phyloP scores from a whole-genome alignment of 2,797 vertebrate genomes.

The Thamnophis elegans region DNA sequence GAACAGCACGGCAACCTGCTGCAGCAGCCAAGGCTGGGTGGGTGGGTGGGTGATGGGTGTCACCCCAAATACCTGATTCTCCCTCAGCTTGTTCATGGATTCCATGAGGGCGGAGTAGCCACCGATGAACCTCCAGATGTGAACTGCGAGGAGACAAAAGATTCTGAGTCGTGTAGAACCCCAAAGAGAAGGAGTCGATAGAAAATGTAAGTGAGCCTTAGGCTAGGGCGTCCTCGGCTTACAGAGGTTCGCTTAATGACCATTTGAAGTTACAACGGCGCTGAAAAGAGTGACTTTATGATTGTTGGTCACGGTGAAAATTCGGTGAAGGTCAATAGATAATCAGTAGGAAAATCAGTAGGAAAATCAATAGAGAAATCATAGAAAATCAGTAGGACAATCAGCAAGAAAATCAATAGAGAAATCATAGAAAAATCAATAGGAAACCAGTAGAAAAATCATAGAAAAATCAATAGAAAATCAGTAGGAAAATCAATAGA shows the following conservation, averaged over 20 bases:
- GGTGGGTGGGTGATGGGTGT: fast-evolving
- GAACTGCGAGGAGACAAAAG: conserved; percentile 75
- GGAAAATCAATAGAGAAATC: too few species aligned
- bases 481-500: too few species aligned
- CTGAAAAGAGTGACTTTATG: not conserved
- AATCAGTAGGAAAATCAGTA: too few species aligned
- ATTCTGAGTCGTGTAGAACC: too few species aligned
- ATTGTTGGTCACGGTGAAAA: not conserved
- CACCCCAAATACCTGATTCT: conserved; percentile 78
- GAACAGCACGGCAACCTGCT: not conserved
- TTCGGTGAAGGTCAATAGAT: too few species aligned
- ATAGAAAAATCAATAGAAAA: too few species aligned
- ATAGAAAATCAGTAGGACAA: too few species aligned
- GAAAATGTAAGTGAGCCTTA: not conserved
- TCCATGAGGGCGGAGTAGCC: conserved; percentile 91
- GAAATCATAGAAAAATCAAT: too few species aligned
- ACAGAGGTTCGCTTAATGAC: not conserved
- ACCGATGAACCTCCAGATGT: conserved; percentile 92
- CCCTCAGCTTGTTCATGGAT: conserved; percentile 84
- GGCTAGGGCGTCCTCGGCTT: not conserved
- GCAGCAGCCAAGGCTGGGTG: too few species aligned
- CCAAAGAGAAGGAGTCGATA: not conserved
- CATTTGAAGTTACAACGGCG: not conserved
- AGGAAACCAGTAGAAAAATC: too few species aligned
- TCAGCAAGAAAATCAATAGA: too few species aligned